Evolutionary conservation across 1,140 invertebrate genomes (phyloP), one percentile per base, ranked within the genome.

Genomic region (Musca domestica): DNA sequence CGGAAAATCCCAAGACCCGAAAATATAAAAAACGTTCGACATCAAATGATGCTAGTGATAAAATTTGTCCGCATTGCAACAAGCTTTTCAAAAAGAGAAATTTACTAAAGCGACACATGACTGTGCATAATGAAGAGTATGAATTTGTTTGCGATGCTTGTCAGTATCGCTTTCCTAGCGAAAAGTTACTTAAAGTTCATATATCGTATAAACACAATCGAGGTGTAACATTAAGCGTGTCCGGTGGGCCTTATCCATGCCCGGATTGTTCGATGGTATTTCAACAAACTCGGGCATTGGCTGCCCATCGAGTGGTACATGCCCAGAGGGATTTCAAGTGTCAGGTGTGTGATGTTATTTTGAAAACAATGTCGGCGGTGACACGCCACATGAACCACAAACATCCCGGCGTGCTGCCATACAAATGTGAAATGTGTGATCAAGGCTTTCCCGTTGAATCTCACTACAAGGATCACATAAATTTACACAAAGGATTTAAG

Each of bases 41-140:
- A 12, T 9, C 5, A 10, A 41, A 41, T 12, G 34, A 41, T 7
- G 23, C 3, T 7, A 20, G 27, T 12, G 20, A n/a, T 19, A 34
- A 30, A 34, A 17, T 23, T 2, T 74, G 74, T 58, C 22, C 12
- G 10, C 63, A 72, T 2, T 74, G 74, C 27, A 69, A 68, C 2
- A 74, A 73, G 30, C 23, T 34, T 4, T 74, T 74, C 30, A 67
- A 71, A 22, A 72, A 72, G 58, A 17, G 47, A 4, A 72, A 71
- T 10, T 48, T 71, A 15, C 47, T 74, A 20, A 64, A 47, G 30
- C 76, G 86, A 3, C 86, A 87, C 71, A 85, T 87, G 68, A 82
- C 85, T 56, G 82, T 86, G 67, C 73, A 88, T 69, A 83, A 84
- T 2, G 86, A 86, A 0, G 49, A 86, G n/a, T 87, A 87, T 69